Evolutionary conservation across 2,113 vertebrate genomes (phyloP), one percentile per base, ranked within the genome.

Genomic region (Hippocampus barbouri): DNA sequence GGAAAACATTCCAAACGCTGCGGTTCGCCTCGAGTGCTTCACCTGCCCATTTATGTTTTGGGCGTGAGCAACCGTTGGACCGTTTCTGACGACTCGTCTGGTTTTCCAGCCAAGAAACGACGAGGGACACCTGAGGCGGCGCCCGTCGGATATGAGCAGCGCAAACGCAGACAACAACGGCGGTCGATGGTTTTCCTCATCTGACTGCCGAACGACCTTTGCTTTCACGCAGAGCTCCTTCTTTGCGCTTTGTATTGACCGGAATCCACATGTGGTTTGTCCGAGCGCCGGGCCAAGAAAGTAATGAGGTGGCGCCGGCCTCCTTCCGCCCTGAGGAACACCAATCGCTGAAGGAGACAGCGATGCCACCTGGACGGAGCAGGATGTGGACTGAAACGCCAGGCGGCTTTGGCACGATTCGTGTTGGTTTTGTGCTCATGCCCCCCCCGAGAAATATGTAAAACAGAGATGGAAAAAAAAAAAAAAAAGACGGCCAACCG

Each of bases 401-500:
- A 83, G 53, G 70, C 66, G 76, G 63, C 49, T 65, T 72, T 38
- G 18, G 79, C 79, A 79, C 74, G 2, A 11, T 14, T 60, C 72
- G 68, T 73, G 34, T 74, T 74, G 65, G 71, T 85, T 87, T 74
- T 51, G 7, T 70, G 57, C 69, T 74, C 83, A 85, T 82, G 70
- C 80, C 56, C 49, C 68, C 80, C 62, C 83, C 83, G 81, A 74
- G 80, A 67, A 73, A 79, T 71, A 84, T 5, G 9, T 71, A 56
- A 85, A 85, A 66, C 87, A 86, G 84, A 86, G 90, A 81, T 83
- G 79, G 89, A 90, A 90, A 91, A 88, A 66, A 83, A 72, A 90
- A n/a, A 90, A 91, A 88, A 90, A 90, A 91, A 88, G 67, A 83
- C 71, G 71, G 73, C 69, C 74, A 71, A 68, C 74, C 34, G 70